Evolutionary conservation across 2,797 vertebrate genomes (phyloP), one percentile per base, ranked within the genome.

Genomic region (Halcyon badia): DNA sequence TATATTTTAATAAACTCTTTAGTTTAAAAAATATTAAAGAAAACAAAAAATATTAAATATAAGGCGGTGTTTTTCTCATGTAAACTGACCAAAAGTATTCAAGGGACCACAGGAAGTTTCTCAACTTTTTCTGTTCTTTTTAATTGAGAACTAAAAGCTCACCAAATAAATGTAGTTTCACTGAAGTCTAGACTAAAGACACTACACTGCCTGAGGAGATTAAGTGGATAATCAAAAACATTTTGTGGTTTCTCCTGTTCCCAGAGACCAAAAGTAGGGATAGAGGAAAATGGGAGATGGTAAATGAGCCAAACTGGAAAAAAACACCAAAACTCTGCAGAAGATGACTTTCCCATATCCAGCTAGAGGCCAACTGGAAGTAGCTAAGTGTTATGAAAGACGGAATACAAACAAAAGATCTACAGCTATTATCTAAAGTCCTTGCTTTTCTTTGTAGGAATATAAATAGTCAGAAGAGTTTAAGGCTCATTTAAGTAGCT

Each of bases 211-310:
- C 75, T 60, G 49, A 87, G 65, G 78, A 78, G 78, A 94, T 94
- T 93, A 95, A 94, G 61, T 75, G 66, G 75, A 87, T 91, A 96
- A 95, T 95, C 57, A 93, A 75, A 94, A 93, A 73, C 85, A 87
- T 91, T 91, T 85, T 87, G 94, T 89, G 82, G 90, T 95, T 91
- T 94, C 49, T 89, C 57, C 79, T 91, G 85, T 94, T 96, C 88
- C 79, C 94, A 93, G 90, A 79, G 85, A 89, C 79, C 44, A 85
- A 75, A 94, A 79, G 82, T 17, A 89, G 73, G 78, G 60, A 81
- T 78, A 94, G 85, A 68, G 60, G 64, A 86, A 90, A 88, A 90
- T 41, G 20, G 44, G 44, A 70, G 66, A 48, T 44, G 61, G 75
- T 73, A 64, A 79, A 82, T 26, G 49, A 75, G 70, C n/a, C 78